Evolutionary conservation across 2,888 invertebrate genomes (phyloP), one percentile per base, ranked within the genome.

Genomic region (Apocheima hispidaria): DNA sequence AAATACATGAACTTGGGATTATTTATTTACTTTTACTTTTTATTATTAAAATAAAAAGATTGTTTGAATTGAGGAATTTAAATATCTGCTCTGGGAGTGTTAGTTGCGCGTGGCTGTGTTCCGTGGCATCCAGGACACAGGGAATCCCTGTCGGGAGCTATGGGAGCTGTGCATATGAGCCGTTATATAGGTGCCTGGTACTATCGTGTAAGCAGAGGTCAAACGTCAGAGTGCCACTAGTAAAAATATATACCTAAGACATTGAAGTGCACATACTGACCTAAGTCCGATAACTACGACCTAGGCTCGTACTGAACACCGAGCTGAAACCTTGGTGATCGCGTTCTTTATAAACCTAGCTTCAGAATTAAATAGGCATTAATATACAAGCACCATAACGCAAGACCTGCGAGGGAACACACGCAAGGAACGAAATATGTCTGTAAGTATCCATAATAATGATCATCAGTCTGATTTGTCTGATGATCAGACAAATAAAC

Each of bases 281-380:
- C n/a, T 14, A 23, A 18, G 12, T 18, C n/a, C n/a, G n/a, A n/a
- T 16, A 44, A 14, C 12, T 33, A 48, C 9, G 35, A 49, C 49
- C 49, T 35, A 36, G 38, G 49, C n/a, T 30, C 21, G 2, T 20
- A 30, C n/a, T 33, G 28, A 28, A 28, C 4, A 16, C 38, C 26
- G 20, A 4, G 20, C 50, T 26, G 18, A 21, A 52, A 49, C 60
- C 53, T 60, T 60, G 48, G 30, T 23, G 36, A 23, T 55, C 30
- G 35, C 49, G 26, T 20, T 16, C 44, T 30, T 48, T 53, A 53
- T 41, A 52, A 48, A 36, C 21, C 41, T 28, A 48, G 48, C 30
- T 28, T 41, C 14, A 40, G 51, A 43, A 52, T 52, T 48, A 53
- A 59, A 20, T 48, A 52, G 58, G 46, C 26, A 52, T 60, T 60